Conservation (phyloP, 2,888 invertebrate species). For the Silvanus unidentatus region DNA sequence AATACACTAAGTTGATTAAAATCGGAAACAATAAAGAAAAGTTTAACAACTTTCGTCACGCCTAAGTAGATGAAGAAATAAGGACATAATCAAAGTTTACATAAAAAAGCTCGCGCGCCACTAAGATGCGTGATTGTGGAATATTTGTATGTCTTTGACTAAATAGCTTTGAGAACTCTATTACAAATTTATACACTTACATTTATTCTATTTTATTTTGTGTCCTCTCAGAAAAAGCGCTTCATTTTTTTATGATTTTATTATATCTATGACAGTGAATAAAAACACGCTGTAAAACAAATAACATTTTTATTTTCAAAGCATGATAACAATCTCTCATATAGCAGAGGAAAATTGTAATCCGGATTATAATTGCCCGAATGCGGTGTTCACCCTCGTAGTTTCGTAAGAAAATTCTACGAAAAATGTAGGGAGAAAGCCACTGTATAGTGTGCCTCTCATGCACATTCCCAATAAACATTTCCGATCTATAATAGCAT, state of each 20-base stretch:
- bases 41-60: slow-evolving; percentile 27
- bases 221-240: not conserved
- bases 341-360: not conserved
- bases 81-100: slow-evolving; percentile 17
- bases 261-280: no score
- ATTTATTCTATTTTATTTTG: not conserved
- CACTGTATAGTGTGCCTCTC: no score
- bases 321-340: slow-evolving; percentile 2
- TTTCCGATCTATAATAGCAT: not conserved
- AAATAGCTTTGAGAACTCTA: slow-evolving; percentile 6
- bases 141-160: slow-evolving; percentile 1
- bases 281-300: not conserved
- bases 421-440: no score
- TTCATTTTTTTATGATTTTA: slow-evolving; percentile 1
- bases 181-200: slow-evolving; percentile 1
- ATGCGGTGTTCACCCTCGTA: no score
- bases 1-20: slow-evolving; percentile 25
- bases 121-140: slow-evolving; percentile 5
- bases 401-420: no score
- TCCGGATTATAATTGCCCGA: no score
- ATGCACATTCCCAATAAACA: not conserved
- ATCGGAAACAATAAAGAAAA: slow-evolving; percentile 28
- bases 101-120: slow-evolving; percentile 10
- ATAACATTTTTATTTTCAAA: not conserved
- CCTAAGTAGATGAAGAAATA: slow-evolving; percentile 19